phyloP scores from a whole-genome alignment of 2,113 vertebrate species.

The Anolis carolinensis region DNA sequence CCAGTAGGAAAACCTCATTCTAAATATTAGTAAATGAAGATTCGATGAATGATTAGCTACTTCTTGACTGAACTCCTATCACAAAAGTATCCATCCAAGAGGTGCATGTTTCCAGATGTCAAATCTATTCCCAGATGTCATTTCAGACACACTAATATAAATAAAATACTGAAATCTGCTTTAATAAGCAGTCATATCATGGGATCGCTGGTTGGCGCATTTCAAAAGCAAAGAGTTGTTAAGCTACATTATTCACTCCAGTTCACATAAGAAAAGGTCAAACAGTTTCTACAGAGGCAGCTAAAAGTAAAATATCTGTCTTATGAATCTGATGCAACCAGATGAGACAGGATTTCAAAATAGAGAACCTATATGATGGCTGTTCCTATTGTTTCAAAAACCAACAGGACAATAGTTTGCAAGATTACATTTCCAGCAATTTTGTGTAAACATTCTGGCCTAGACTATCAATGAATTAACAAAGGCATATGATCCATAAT shows the following conservation, averaged over 20 bases:
- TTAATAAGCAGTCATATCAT: constrained; percentile 19
- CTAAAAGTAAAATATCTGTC: constrained; percentile 43
- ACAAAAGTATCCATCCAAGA: constrained; percentile 13
- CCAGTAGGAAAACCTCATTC: constrained; percentile 45
- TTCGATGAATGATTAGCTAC: constrained; percentile 64
- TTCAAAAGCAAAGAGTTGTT: not conserved
- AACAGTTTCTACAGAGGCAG: constrained; percentile 11
- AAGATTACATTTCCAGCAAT: not conserved
- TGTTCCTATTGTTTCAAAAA: not conserved
- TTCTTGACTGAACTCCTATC: constrained; percentile 48
- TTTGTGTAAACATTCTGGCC: not conserved
- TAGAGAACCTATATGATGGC: not conserved
- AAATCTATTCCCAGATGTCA: constrained; percentile 34
- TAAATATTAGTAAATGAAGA: constrained; percentile 55
- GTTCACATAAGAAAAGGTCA: constrained; percentile 30
- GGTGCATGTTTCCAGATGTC: constrained; percentile 22
- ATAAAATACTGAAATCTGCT: constrained; percentile 6
- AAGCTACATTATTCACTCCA: constrained; percentile 30
- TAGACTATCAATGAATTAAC: not conserved
- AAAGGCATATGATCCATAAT: not conserved
- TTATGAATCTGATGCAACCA: not conserved
- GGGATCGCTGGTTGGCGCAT: not conserved
- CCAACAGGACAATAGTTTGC: not conserved
- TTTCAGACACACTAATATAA: constrained; percentile 18
- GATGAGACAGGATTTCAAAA: constrained; percentile 13